Conservation (phyloP, 1,140 invertebrate species). For the Zophobas atratus region DNA sequence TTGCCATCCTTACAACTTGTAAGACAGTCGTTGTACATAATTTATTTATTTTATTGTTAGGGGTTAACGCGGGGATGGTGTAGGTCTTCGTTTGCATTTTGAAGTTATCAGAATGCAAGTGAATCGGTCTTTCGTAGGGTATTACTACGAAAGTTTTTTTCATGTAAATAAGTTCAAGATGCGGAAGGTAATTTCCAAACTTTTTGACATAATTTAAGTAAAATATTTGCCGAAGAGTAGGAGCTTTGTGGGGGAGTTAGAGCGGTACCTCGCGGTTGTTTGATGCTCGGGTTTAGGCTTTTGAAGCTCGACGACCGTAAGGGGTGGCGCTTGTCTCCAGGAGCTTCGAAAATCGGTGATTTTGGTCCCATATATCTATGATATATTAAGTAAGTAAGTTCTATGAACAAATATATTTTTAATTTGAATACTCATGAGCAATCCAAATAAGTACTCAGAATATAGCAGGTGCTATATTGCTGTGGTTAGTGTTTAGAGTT, state of each 20-base stretch:
- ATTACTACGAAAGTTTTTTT: constrained; percentile 58
- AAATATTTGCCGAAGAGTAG: constrained; percentile 65
- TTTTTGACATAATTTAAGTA: constrained; percentile 57
- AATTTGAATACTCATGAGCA: constrained; percentile 24
- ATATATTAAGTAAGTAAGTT: constrained; percentile 94
- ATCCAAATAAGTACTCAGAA: constrained; percentile 12
- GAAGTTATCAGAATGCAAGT: constrained; percentile 64
- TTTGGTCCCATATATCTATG: constrained; percentile 96
- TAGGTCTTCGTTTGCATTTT: constrained; percentile 58
- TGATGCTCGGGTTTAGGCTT: constrained; percentile 62
- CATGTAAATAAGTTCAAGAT: constrained; percentile 55
- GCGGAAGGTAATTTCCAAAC: constrained; percentile 70
- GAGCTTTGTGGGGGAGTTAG: constrained; percentile 42
- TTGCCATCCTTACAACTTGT: constrained; percentile 93
- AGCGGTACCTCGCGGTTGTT: constrained; percentile 17
- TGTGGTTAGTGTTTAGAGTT: constrained; percentile 4
- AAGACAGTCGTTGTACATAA: constrained; percentile 63
- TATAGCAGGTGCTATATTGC: constrained; percentile 25
- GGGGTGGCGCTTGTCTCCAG: constrained; percentile 43
- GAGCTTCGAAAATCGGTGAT: constrained; percentile 75
- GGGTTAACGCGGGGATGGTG: constrained; percentile 35
- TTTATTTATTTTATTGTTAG: constrained; percentile 35
- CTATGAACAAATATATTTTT: constrained; percentile 80
- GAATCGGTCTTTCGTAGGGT: constrained; percentile 57
- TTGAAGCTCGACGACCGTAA: constrained; percentile 58